phyloP scores from a whole-genome alignment of 1,140 invertebrate species.

The Drosophila ironensis region DNA sequence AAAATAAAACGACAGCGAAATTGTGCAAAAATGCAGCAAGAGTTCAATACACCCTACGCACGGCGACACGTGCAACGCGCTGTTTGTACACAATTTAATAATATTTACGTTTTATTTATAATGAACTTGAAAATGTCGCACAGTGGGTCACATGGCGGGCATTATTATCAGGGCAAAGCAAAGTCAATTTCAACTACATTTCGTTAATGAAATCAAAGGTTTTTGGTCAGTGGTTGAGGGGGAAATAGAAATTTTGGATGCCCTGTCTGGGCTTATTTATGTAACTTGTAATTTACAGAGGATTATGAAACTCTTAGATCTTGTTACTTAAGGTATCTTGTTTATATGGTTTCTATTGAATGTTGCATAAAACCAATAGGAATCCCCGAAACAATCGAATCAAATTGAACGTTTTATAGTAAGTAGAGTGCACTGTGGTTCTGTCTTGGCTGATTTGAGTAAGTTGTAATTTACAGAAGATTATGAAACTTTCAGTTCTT shows the following conservation, averaged over 20 bases:
- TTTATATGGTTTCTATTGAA: too few species aligned
- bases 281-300: too few species aligned
- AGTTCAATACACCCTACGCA: slow-evolving; percentile 70
- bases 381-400: background rate
- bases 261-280: too few species aligned
- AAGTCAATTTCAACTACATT: background rate
- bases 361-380: too few species aligned
- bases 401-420: background rate
- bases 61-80: slow-evolving; percentile 39
- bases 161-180: background rate
- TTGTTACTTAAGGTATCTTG: too few species aligned
- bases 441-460: too few species aligned
- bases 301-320: too few species aligned
- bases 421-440: too few species aligned
- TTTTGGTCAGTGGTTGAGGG: background rate
- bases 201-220: background rate
- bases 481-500: too few species aligned
- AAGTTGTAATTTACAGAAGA: too few species aligned
- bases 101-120: slow-evolving; percentile 78
- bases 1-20: slow-evolving; percentile 31
- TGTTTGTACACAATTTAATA: slow-evolving; percentile 74
- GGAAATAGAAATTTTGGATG: too few species aligned
- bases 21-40: slow-evolving; percentile 76
- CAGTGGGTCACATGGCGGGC: slow-evolving; percentile 26
- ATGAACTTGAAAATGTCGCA: slow-evolving; percentile 69